Conservation (phyloP, 2,113 vertebrate species). For the Scortum barcoo region DNA sequence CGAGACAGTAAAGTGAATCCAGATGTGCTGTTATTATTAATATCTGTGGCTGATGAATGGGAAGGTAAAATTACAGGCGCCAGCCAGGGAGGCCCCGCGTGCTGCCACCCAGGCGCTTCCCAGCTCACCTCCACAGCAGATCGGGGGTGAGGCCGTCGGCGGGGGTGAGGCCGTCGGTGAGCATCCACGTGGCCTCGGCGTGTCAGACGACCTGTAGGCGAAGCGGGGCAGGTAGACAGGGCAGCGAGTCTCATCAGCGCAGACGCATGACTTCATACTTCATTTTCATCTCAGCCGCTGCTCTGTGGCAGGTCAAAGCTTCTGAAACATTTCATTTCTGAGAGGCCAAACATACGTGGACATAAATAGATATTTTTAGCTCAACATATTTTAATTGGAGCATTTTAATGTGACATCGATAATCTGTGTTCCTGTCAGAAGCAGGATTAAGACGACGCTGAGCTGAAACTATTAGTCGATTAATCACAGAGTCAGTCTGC, state of each 20-base stretch:
- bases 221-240: conserved; percentile 11
- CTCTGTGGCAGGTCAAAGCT: too few relatives aligned
- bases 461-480: neutral
- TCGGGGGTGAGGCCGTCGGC: neutral
- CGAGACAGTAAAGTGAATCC: conserved; percentile 97
- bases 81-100: conserved; percentile 88
- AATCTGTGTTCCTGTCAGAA: too few relatives aligned
- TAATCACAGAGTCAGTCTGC: neutral
- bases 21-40: conserved; percentile 97
- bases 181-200: conserved; percentile 10
- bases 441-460: neutral
- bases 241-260: conserved; percentile 25
- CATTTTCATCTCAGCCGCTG: too few relatives aligned
- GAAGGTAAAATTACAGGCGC: conserved; percentile 97
- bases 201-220: conserved; percentile 21
- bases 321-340: too few relatives aligned
- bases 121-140: conserved; percentile 87
- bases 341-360: too few relatives aligned
- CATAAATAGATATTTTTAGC: too few relatives aligned
- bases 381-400: too few relatives aligned
- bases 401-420: too few relatives aligned
- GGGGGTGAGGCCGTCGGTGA: neutral
- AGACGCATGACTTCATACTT: too few relatives aligned
- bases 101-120: conserved; percentile 86
- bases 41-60: conserved; percentile 96